Evolutionary conservation across 2,113 vertebrate genomes (phyloP).

Genomic region (Struthidea cinerea): DNA sequence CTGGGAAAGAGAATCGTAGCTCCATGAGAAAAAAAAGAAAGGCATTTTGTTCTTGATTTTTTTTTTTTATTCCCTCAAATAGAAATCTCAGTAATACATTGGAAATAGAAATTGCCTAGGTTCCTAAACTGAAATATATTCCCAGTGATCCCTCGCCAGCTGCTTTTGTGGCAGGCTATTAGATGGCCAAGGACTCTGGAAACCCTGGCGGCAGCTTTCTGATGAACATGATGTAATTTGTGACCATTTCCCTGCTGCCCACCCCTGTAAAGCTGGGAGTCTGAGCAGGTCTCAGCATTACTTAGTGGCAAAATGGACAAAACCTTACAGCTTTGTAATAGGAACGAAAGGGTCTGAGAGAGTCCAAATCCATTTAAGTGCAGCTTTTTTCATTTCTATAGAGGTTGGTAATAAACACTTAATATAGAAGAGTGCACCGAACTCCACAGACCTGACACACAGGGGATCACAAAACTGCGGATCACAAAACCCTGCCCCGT

Average conservation of each 20-base stretch:
- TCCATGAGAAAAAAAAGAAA: not conserved
- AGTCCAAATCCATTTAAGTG: not conserved
- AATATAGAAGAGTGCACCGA: not conserved
- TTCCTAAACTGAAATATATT: not conserved
- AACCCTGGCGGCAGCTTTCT: not conserved
- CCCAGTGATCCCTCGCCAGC: not conserved
- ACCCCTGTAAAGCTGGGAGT: not conserved
- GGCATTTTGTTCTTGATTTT: not conserved
- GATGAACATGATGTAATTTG: not conserved
- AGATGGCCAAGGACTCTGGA: not conserved
- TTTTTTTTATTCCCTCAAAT: not conserved
- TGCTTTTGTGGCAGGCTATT: conserved; percentile 1
- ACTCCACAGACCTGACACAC: not conserved
- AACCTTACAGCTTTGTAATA: not conserved
- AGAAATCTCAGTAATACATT: not conserved
- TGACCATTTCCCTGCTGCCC: not conserved
- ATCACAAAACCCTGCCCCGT: not conserved
- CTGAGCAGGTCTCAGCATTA: not conserved
- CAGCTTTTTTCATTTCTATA: not conserved
- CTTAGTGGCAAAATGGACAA: not conserved
- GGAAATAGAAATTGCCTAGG: not conserved
- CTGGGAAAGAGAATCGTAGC: not conserved
- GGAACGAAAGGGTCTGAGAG: not conserved
- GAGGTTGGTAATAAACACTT: not conserved
- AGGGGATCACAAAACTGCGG: not conserved